These are phyloP conservation scores for Neodon shergylaensis DNA, from an alignment of 2,113 vertebrate genomes.

Conservation along the genomic window DNA sequence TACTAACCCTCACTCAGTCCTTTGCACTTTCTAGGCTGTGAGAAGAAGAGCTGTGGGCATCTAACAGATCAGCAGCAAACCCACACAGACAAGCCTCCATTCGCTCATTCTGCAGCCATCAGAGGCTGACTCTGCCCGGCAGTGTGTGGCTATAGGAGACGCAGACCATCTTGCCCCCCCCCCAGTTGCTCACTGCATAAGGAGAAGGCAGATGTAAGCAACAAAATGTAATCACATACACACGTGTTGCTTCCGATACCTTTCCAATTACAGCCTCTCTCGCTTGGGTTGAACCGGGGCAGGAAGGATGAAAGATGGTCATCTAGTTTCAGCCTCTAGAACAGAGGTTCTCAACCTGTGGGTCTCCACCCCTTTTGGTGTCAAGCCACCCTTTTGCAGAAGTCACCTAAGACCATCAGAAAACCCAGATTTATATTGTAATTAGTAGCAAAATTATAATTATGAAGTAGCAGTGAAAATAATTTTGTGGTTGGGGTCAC, in stretches of 20 bases:
- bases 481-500: background rate
- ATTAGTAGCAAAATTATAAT: background rate
- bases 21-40: constrained; percentile 60
- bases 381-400: background rate
- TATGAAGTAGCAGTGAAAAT: background rate
- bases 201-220: background rate
- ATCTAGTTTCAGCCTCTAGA: background rate
- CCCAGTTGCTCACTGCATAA: background rate
- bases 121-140: background rate
- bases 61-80: constrained; percentile 50
- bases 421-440: background rate
- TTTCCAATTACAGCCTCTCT: background rate
- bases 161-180: background rate
- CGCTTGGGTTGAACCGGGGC: background rate
- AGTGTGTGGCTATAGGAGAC: background rate
- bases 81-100: background rate
- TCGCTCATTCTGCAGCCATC: constrained; percentile 24
- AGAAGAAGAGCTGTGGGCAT: background rate
- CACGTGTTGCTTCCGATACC: background rate
- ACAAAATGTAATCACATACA: background rate
- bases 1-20: constrained; percentile 53
- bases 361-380: background rate
- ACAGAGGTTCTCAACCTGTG: background rate
- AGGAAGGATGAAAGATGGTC: background rate
- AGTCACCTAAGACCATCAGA: background rate